phyloP scores from a whole-genome alignment of 2,888 invertebrate species.

The Apotomis turbidana region DNA sequence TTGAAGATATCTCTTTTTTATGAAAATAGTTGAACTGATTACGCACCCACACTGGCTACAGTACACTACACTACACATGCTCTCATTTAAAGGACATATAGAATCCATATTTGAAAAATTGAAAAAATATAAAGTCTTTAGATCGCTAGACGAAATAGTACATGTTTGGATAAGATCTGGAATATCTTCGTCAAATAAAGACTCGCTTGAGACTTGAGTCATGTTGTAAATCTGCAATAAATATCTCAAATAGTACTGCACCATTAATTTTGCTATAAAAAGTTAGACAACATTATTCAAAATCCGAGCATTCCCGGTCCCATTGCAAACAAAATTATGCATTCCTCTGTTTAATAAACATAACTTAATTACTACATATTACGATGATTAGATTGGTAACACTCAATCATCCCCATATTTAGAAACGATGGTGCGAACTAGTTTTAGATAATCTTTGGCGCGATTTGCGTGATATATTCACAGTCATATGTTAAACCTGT shows the following conservation, averaged over 20 bases:
- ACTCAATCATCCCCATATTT: constrained; percentile 9
- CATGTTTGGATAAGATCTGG: constrained; percentile 14
- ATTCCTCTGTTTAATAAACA: constrained; percentile 31
- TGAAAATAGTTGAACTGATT: no score
- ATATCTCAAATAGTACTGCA: constrained; percentile 42
- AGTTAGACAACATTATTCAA: constrained; percentile 35
- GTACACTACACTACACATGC: no score
- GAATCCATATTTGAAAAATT: background rate
- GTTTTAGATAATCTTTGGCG: background rate
- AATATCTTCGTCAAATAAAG: constrained; percentile 12
- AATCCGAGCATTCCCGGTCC: constrained; percentile 11
- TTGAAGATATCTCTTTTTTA: no score
- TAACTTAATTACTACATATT: constrained; percentile 27
- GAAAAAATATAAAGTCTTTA: constrained; percentile 1
- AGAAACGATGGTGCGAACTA: constrained; percentile 9
- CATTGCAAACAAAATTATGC: constrained; percentile 21
- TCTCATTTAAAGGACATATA: background rate
- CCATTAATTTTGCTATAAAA: constrained; percentile 43
- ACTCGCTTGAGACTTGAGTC: constrained; percentile 5
- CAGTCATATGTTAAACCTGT: background rate
- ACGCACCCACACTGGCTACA: no score
- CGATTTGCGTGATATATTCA: background rate
- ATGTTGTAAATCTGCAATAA: constrained; percentile 12
- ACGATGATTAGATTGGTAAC: constrained; percentile 23
- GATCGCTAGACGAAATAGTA: background rate